Evolutionary conservation across 2,888 invertebrate genomes (phyloP).

Genomic region (Coleophora flavipennella): DNA sequence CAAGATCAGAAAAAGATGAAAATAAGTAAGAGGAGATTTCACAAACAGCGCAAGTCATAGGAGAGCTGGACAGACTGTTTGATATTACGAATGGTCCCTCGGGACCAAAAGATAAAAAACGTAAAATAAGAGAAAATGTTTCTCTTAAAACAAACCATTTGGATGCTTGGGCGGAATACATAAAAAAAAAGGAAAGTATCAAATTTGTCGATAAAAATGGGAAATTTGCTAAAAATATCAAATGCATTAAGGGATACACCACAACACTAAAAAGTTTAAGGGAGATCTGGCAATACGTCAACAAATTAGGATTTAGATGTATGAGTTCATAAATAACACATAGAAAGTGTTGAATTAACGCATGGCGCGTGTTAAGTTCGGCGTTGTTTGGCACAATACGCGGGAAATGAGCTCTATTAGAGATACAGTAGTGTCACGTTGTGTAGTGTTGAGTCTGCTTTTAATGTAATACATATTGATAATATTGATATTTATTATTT

Average conservation of each 20-base stretch:
- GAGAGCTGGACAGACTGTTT: constrained; percentile 7
- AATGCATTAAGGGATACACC: constrained; percentile 10
- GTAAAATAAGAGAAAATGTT: constrained; percentile 11
- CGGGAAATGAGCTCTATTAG: too few species aligned
- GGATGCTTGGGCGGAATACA: constrained; percentile 10
- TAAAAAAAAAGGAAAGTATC: constrained; percentile 7
- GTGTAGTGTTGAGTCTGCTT: too few species aligned
- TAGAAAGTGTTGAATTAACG: too few species aligned
- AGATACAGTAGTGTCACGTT: too few species aligned
- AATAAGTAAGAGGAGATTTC: constrained; percentile 1
- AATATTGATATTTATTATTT: too few species aligned
- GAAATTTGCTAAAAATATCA: constrained; percentile 5
- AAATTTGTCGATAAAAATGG: constrained; percentile 8
- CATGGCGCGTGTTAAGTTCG: too few species aligned
- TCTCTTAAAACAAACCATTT: constrained; percentile 11
- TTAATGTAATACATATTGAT: too few species aligned
- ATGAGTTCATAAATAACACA: too few species aligned
- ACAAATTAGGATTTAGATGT: too few species aligned
- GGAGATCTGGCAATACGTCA: constrained; percentile 20
- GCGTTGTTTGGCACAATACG: too few species aligned
- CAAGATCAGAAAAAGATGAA: neutral
- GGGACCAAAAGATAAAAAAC: constrained; percentile 12
- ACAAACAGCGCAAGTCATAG: constrained; percentile 10
- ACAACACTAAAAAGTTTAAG: constrained; percentile 10
- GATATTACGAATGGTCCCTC: constrained; percentile 18